These are phyloP conservation scores for Microctonus aethiopoides DNA, from an alignment of 2,888 invertebrate species.

Conservation along the genomic window DNA sequence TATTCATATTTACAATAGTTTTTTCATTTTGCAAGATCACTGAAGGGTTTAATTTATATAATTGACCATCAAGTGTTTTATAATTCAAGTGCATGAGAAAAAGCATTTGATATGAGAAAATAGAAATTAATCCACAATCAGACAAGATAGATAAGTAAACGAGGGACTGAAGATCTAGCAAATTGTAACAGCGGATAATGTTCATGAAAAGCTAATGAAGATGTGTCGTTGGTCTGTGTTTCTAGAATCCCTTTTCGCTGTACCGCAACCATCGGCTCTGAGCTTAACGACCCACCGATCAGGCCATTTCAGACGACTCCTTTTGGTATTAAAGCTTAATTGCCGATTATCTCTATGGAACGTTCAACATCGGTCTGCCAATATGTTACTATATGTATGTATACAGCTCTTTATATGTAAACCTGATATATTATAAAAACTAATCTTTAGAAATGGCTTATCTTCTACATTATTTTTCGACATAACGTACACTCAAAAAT, in stretches of 20 bases:
- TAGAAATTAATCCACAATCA: too few relatives aligned
- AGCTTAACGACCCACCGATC: conserved; percentile 42
- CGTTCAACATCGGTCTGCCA: conserved; percentile 38
- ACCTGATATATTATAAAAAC: background rate
- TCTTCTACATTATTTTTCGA: background rate
- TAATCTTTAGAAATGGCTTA: background rate
- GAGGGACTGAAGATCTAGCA: conserved; percentile 8
- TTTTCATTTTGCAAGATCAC: too few relatives aligned
- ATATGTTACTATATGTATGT: background rate
- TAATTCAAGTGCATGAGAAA: too few relatives aligned
- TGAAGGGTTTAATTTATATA: too few relatives aligned
- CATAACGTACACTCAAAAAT: too few relatives aligned
- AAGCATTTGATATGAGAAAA: too few relatives aligned
- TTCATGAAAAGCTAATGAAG: conserved; percentile 66
- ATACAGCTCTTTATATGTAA: background rate
- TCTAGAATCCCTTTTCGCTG: conserved; percentile 52
- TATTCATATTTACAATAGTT: too few relatives aligned
- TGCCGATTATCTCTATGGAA: conserved; percentile 55
- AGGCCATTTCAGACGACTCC: conserved; percentile 39
- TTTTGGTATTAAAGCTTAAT: conserved; percentile 53
- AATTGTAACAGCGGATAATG: conserved; percentile 40
- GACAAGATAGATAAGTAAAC: background rate
- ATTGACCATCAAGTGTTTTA: too few relatives aligned
- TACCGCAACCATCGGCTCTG: conserved; percentile 23
- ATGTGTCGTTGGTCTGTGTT: conserved; percentile 60